Percentiles rank a stretch among this genome's conserved stretches.
These are phyloP conservation scores for Hypomecis atomaria DNA, from an alignment of 2,888 invertebrate genomes.

Conservation along the genomic window DNA sequence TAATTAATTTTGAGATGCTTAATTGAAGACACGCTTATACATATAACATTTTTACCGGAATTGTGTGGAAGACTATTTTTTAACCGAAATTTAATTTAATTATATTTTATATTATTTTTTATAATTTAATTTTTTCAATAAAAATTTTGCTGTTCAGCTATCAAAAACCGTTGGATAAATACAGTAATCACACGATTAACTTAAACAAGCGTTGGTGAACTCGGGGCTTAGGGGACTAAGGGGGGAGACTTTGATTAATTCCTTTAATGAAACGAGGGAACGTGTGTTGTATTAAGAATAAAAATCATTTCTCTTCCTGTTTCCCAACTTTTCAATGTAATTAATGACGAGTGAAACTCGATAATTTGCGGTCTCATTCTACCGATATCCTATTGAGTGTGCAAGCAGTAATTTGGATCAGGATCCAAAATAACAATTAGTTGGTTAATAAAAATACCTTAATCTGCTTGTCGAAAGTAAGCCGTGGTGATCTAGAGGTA, in stretches of 20 bases:
- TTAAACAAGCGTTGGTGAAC: no score
- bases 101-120: no score
- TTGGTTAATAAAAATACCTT: no score
- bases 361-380: conserved; percentile 30
- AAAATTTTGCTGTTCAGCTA: no score
- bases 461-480: no score
- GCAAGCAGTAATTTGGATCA: not conserved
- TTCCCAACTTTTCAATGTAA: conserved; percentile 27
- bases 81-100: no score
- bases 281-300: conserved; percentile 48
- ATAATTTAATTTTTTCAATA: no score
- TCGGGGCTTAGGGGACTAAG: conserved; percentile 12
- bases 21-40: not conserved
- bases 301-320: conserved; percentile 43
- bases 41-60: not conserved
- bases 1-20: not conserved
- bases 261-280: conserved; percentile 59
- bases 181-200: no score
- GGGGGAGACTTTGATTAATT: conserved; percentile 56
- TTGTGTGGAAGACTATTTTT: no score
- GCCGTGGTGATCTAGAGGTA: no score
- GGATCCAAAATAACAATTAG: no score
- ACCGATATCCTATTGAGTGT: not conserved
- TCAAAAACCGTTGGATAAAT: no score
- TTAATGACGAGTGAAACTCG: conserved; percentile 23